A percentile compares a stretch with the other conserved stretches of the same genome.
These are phyloP conservation scores for Argyresthia albistria DNA, from an alignment of 2,888 invertebrate species.

Conservation along the genomic window DNA sequence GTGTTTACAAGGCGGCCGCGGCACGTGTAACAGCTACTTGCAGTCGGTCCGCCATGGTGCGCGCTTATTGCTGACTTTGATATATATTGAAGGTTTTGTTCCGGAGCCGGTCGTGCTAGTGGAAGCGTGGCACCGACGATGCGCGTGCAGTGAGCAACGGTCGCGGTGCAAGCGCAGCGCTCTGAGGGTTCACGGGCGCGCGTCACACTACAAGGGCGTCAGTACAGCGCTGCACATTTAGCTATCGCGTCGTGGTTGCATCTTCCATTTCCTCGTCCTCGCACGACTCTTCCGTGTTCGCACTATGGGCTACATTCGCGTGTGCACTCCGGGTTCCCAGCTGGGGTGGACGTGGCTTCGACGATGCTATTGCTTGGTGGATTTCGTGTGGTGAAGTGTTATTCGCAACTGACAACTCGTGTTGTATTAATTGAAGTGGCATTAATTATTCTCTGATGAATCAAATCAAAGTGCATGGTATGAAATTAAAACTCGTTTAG, in stretches of 20 bases:
- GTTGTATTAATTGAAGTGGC: no score
- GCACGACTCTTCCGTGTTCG: not conserved
- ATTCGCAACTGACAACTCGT: not conserved
- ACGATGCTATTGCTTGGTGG: not conserved
- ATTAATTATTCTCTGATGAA: no score
- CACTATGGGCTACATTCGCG: not conserved
- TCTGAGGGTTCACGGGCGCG: not conserved
- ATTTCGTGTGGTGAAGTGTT: not conserved
- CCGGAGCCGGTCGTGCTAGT: no score
- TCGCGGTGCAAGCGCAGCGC: not conserved
- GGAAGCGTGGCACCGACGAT: not conserved
- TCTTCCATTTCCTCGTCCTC: not conserved
- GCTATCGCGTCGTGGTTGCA: constrained; percentile 1
- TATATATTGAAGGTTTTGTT: no score
- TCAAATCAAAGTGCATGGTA: no score
- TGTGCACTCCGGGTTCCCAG: not conserved
- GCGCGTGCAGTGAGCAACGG: constrained; percentile 3
- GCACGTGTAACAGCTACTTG: constrained; percentile 34
- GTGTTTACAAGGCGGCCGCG: constrained; percentile 25
- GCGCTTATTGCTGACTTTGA: not conserved
- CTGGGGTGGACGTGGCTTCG: not conserved
- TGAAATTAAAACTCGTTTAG: no score
- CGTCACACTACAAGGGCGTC: not conserved
- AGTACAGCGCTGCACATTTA: constrained; percentile 4
- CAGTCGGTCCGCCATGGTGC: not conserved